phyloP scores from a whole-genome alignment of 2,113 vertebrate species.

The Elgaria multicarinata region DNA sequence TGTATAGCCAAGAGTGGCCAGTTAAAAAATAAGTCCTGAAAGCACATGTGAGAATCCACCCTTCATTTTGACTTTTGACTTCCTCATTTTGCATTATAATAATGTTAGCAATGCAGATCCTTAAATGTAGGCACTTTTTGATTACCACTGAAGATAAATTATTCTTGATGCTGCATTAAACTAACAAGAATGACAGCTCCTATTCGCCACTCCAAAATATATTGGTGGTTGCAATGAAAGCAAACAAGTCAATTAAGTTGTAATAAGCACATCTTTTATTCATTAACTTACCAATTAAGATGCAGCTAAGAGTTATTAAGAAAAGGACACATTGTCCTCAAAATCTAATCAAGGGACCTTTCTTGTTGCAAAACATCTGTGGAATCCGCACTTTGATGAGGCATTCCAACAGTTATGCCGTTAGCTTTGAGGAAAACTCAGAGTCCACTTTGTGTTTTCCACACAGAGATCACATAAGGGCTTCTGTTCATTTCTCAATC shows the following conservation, averaged over 20 bases:
- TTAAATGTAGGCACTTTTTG: not conserved
- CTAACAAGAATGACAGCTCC: slow-evolving; percentile 2
- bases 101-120: not conserved
- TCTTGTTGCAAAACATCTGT: slow-evolving; percentile 13
- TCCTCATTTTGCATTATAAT: not conserved
- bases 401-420: not conserved
- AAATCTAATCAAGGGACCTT: slow-evolving; percentile 17
- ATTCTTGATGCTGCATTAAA: slow-evolving; percentile 17
- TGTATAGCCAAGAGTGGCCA: not conserved
- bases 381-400: slow-evolving; percentile 9
- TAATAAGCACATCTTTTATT: slow-evolving; percentile 59
- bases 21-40: not conserved
- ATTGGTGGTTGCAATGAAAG: slow-evolving; percentile 46
- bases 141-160: not conserved
- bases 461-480: not conserved
- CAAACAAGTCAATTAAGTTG: slow-evolving; percentile 47
- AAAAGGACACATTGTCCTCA: slow-evolving; percentile 37
- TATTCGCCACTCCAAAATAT: slow-evolving; percentile 29
- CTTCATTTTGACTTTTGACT: not conserved
- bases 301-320: slow-evolving; percentile 44
- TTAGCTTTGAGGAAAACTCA: not conserved
- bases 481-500: not conserved
- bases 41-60: not conserved
- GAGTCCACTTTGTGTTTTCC: not conserved
- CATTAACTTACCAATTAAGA: slow-evolving; percentile 54